Percentiles rank a stretch among this genome's conserved stretches.
These are phyloP conservation scores for Acyrthosiphon pisum DNA, from an alignment of 1,140 invertebrate genomes.

Conservation along the genomic window DNA sequence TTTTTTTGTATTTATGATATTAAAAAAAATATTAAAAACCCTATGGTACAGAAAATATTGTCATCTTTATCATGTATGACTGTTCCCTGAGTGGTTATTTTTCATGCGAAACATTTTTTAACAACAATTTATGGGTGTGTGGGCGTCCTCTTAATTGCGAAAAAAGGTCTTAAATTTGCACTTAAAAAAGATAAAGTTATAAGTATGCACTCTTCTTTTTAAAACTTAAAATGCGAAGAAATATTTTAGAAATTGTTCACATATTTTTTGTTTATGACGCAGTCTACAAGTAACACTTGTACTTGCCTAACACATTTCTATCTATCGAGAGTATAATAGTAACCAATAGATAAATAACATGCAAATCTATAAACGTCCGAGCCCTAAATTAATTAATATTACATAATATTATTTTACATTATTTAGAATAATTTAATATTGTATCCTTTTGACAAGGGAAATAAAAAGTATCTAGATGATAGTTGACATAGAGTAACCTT, in stretches of 20 bases:
- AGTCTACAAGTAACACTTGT: neutral
- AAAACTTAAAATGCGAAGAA: neutral
- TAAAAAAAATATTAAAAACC: neutral
- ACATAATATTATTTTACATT: neutral
- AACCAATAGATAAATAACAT: neutral
- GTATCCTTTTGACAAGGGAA: neutral
- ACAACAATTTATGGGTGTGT: neutral
- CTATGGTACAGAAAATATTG: neutral
- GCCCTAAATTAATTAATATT: neutral
- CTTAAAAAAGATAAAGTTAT: slow-evolving; percentile 14
- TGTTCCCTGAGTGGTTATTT: neutral
- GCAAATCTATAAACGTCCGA: neutral
- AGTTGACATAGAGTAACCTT: neutral
- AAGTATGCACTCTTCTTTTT: slow-evolving; percentile 3
- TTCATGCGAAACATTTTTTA: neutral
- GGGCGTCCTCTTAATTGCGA: neutral
- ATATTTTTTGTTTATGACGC: neutral
- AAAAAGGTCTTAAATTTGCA: slow-evolving; percentile 6
- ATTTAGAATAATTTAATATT: neutral
- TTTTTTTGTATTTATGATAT: neutral
- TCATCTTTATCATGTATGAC: neutral
- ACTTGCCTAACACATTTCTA: neutral
- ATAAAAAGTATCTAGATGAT: neutral
- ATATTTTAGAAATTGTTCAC: neutral
- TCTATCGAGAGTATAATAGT: neutral